Evolutionary conservation across 2,888 invertebrate genomes (phyloP), one percentile per base, ranked within the genome.

Genomic region (Malacosoma neustria): DNA sequence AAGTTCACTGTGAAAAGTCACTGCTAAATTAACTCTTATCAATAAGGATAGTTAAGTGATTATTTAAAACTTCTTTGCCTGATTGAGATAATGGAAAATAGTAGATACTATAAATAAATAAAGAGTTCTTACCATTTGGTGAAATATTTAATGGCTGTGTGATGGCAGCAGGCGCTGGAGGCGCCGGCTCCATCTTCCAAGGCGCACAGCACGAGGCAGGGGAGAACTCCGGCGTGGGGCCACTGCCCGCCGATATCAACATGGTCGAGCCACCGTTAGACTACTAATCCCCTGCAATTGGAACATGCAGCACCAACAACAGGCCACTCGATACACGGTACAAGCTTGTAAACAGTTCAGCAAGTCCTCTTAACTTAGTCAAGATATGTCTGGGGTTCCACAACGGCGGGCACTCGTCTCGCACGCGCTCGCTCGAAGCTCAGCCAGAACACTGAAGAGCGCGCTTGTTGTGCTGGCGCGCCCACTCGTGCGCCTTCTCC

Each of bases 171-270:
- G 82, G 80, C 65, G 79, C 88, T 51, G 85, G 88, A 49, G 77
- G 88, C 66, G 64, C 88, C 58, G 87, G 89, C 67, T 87, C 90
- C 90, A 89, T 89, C 87, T 85, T 90, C 90, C 89, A 89, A 80
- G 85, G 69, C 59, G 87, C 75, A 87, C 89, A 76, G 87, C 88
- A 76, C 76, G 88, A 75, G 63, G 85, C 75, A 71, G 88, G 77
- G 73, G 86, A 87, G 61, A 84, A 87, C 67, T 87, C 87, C 68
- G 87, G 74, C 73, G 87, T 86, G 69, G 87, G 82, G 75, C 87
- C 80, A 81, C 85, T 79, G 81, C 87, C 80, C 88, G 89, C 89
- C 66, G 89, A 89, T 82, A 90, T 89, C 87, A 90, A 88, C 90
- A 90, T 90, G 70, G 77, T 81, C 72, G 72, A 62, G 67, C 75